Base-by-base conservation (phyloP, 1,140 invertebrate genomes). In the Gryon sp. region DNA sequence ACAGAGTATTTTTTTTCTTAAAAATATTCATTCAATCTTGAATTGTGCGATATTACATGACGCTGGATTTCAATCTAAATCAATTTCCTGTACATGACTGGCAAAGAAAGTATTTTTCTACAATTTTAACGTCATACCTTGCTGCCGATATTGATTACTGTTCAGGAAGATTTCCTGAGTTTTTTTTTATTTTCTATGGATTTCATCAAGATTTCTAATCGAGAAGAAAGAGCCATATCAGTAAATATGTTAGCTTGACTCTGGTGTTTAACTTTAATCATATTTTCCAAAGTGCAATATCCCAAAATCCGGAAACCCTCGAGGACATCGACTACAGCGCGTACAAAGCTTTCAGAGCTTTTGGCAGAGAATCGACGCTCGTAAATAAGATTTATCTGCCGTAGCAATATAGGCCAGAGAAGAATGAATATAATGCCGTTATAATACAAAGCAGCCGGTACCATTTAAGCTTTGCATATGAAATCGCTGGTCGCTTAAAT, bases 351-450 rank as follows among this genome's bases (percentile, higher is more conserved):
- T 74, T 78, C 53, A 73, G 32, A 68, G 68, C 68, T 68, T 62
- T 50, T 68, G 75, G 75, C 60, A 77, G 30, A 53, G 55, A 68
- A 78, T 55, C 48, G 48, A 15, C 22, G 24, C 48, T 73, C 69
- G 41, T 69, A 73, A 73, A 78, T 78, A 78, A 73, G 76, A 78
- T 78, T 78, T 78, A 73, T 78, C 62, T 57, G 50, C 63, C 55
- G 45, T 22, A 57, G 28, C 50, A 62, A 60, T 66, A 53, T 69
- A 76, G 73, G 73, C 63, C 41, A 28, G 57, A 68, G 57, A 36
- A 28, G 57, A 69, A 76, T 69, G 73, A 68, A 75, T 68, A 75
- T 68, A 75, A 66, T 66, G 24, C 60, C 53, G 36, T 11, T 62
- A 75, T 75, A 75, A 75, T 75, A 75, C 53, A 75, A 75, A 59